Conservation (phyloP, 2,888 invertebrate genomes). For the Drosophila pseudotalamancana region DNA sequence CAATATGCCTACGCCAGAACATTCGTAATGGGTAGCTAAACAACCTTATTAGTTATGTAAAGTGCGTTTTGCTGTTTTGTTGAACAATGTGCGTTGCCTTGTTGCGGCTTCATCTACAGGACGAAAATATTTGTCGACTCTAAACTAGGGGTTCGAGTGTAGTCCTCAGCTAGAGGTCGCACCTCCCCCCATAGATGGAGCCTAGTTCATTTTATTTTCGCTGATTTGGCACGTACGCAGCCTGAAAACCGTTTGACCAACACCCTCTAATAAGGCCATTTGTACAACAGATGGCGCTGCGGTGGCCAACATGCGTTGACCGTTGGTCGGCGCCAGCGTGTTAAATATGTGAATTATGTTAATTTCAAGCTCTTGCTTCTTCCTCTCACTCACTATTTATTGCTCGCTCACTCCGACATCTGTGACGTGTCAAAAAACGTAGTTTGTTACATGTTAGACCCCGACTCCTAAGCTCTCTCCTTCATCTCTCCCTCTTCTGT, state of each 20-base stretch:
- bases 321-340: conserved; percentile 59
- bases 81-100: not conserved
- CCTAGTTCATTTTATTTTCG: conserved; percentile 34
- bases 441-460: conserved; percentile 51
- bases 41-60: conserved; percentile 67
- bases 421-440: conserved; percentile 56
- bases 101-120: conserved; percentile 15
- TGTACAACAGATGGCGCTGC: conserved; percentile 58
- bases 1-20: not conserved
- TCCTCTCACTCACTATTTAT: not conserved
- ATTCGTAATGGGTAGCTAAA: not conserved
- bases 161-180: no score
- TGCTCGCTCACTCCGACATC: conserved; percentile 1
- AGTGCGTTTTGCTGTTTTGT: conserved; percentile 63
- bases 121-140: not conserved
- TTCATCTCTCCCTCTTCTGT: not conserved
- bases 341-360: conserved; percentile 73
- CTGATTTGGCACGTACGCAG: conserved; percentile 71
- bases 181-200: conserved; percentile 4
- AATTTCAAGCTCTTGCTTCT: conserved; percentile 39
- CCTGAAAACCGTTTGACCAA: conserved; percentile 43
- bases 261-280: conserved; percentile 53
- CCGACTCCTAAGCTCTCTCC: not conserved
- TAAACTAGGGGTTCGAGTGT: not conserved
- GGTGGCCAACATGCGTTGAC: conserved; percentile 38